Percentiles rank a stretch among this genome's conserved stretches.
phyloP scores from a whole-genome alignment of 2,113 vertebrate species.

The Paramormyrops kingsleyae region DNA sequence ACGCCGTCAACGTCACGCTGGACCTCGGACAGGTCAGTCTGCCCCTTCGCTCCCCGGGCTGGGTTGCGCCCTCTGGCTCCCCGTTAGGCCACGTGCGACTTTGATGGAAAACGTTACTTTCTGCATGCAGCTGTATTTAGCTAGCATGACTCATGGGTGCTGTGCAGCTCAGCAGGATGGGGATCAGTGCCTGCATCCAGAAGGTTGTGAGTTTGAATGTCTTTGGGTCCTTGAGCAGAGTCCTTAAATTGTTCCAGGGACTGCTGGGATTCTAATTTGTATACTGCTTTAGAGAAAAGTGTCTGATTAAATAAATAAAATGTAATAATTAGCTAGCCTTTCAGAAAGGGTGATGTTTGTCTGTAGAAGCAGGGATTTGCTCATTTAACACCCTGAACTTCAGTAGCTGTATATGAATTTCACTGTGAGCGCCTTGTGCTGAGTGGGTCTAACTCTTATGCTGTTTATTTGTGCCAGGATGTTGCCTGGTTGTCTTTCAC shows the following conservation, averaged over 20 bases:
- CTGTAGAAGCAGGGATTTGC: not conserved
- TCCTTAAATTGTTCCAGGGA: not conserved
- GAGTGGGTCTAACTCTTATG: not conserved
- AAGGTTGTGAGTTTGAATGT: not conserved
- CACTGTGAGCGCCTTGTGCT: not conserved
- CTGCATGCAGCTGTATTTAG: not conserved
- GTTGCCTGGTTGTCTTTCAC: not conserved
- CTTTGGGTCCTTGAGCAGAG: not conserved
- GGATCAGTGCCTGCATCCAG: not conserved
- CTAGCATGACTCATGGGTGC: not conserved
- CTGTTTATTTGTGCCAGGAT: not conserved
- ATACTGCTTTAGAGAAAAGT: not conserved
- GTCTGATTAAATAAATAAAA: not conserved
- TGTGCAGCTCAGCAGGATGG: not conserved
- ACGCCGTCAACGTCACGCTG: constrained; percentile 90
- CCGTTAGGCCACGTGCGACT: not conserved
- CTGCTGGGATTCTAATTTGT: not conserved
- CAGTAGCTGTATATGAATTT: not conserved
- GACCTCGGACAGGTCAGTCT: constrained; percentile 87
- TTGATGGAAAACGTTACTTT: not conserved
- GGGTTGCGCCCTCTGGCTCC: no score
- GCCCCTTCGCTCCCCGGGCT: not conserved
- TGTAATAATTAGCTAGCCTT: not conserved
- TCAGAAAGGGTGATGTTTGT: not conserved
- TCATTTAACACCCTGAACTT: not conserved